Percentiles rank a stretch among this genome's conserved stretches.
Conservation (phyloP, 2,797 vertebrate species). For the Squalus acanthias region DNA sequence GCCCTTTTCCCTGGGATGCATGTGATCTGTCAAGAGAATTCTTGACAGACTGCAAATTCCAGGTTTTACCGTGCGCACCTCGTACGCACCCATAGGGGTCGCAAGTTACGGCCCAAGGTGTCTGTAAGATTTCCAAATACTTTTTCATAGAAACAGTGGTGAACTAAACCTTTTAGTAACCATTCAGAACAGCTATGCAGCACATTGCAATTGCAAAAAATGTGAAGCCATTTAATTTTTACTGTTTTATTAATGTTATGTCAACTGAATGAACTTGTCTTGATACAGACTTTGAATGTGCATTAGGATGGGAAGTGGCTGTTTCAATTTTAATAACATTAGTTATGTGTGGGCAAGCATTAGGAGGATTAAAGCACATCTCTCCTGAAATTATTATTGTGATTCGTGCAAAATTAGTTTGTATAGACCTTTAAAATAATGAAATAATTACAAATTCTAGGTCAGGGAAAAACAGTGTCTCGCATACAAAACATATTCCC, state of each 20-base stretch:
- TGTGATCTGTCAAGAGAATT: no score
- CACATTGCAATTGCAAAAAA: background rate
- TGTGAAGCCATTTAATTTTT: background rate
- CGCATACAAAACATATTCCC: background rate
- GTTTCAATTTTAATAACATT: conserved; percentile 12
- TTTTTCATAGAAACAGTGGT: no score
- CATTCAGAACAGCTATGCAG: background rate
- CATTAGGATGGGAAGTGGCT: background rate
- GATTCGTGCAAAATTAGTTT: conserved; percentile 21
- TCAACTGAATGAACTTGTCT: background rate
- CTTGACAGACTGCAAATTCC: no score
- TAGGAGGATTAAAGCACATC: conserved; percentile 15
- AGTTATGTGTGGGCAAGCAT: background rate
- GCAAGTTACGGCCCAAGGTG: background rate
- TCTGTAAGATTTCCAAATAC: background rate
- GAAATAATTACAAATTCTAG: conserved; percentile 20
- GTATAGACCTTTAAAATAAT: background rate
- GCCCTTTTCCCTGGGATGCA: no score
- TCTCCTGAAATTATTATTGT: background rate
- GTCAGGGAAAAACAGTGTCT: background rate
- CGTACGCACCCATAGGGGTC: no score
- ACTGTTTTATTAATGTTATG: background rate
- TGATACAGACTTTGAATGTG: background rate
- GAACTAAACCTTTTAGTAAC: background rate
- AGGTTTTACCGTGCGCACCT: no score